These are phyloP conservation scores for Cantharis rufa DNA, from an alignment of 2,888 invertebrate genomes.

Conservation along the genomic window DNA sequence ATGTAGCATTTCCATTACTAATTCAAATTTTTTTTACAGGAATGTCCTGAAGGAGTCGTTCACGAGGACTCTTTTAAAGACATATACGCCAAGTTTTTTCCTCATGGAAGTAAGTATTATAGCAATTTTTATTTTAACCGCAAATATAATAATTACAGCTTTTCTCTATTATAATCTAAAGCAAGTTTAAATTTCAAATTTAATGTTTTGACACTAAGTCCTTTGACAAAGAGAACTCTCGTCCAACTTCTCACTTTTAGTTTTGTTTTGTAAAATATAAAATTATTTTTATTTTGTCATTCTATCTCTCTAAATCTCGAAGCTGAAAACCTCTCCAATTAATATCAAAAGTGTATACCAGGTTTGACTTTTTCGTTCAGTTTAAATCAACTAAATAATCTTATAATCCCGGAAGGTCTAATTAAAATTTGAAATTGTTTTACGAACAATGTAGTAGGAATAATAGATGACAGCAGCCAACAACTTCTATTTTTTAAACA, in stretches of 20 bases:
- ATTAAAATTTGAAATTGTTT: neutral
- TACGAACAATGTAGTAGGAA: neutral
- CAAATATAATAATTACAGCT: neutral
- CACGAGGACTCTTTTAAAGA: slow-evolving; percentile 97
- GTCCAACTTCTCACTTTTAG: neutral
- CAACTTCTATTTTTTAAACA: neutral
- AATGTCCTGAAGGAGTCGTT: slow-evolving; percentile 95
- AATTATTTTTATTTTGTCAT: no score
- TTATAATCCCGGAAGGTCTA: neutral
- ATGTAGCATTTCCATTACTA: neutral
- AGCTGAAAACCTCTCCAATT: no score
- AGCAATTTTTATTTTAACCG: neutral
- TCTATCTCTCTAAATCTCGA: no score
- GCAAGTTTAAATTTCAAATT: neutral
- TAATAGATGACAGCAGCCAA: neutral
- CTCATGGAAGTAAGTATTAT: slow-evolving; percentile 93
- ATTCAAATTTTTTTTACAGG: slow-evolving; percentile 68
- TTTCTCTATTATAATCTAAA: neutral
- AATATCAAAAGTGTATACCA: neutral
- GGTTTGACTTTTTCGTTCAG: neutral
- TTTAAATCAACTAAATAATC: neutral
- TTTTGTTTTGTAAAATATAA: neutral
- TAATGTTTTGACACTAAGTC: neutral
- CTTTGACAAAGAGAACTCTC: neutral
- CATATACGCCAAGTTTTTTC: slow-evolving; percentile 97